Base-by-base conservation (phyloP, 2,797 vertebrate species). In the Iguana delicatissima region DNA sequence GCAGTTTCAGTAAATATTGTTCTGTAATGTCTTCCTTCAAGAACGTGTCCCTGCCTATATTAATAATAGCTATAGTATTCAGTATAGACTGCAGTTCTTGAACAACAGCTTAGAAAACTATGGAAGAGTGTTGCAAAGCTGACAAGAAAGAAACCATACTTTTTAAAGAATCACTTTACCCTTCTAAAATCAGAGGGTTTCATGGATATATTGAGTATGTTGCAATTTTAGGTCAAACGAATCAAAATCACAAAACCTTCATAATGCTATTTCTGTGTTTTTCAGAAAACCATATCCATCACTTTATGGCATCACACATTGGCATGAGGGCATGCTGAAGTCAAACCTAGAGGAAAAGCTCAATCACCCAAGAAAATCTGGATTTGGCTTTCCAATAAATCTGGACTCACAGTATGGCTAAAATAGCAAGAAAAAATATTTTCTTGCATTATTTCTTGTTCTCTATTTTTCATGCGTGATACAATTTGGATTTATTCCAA, bases 401-500 rank as follows among this genome's bases (percentile, higher is more conserved):
- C 59, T 92, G 38, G 62, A 74, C 55, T 92, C 32, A 92, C 1
- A 90, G 13, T 55, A 88, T 83, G 4, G 64, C 62, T 92, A 92
- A 96, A 95, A 91, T 55, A 86, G 2, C 79, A 93, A 81, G 35
- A 93, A 87, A 93, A 95, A 42, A 13, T 10, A 90, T 93, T 91
- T 93, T 93, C 79, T 93, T 93, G n/a, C 32, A 92, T 93, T 94
- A 89, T 93, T 95, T 92, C 74, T 93, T 95, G 52, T 83, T 93
- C 84, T 91, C 8, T 94, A 50, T 1, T 93, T 95, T 95, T 94
- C 89, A 94, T 94, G 91, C 81, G 0, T 95, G 94, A 84, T 84
- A 80, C 91, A 62, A 90, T 94, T 91, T 94, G 91, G 81, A 95
- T 96, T 96, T 93, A 93, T 96, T 96, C 92, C 89, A 93, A 94